Conservation (phyloP, 2,797 vertebrate species). For the Gambelia wislizenii region DNA sequence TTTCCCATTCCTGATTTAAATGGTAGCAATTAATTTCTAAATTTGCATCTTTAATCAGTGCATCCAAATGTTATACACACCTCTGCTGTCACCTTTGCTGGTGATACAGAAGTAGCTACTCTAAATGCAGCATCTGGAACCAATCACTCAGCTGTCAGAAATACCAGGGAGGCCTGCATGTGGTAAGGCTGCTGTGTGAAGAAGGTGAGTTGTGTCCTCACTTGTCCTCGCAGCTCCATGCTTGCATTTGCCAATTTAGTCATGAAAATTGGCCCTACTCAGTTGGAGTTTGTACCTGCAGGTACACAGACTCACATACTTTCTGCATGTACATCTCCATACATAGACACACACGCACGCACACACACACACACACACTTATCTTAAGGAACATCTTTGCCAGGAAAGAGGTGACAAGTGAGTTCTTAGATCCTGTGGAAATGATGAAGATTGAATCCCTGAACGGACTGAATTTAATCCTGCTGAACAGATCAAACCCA, state of each 20-base stretch:
- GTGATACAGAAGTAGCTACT: background rate
- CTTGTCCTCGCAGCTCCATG: too few relatives aligned
- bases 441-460: constrained; percentile 6
- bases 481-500: constrained; percentile 34
- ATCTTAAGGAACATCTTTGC: background rate
- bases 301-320: too few relatives aligned
- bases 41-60: too few relatives aligned
- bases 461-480: constrained; percentile 34
- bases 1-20: too few relatives aligned
- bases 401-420: background rate
- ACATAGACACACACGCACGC: background rate
- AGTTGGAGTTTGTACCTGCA: background rate
- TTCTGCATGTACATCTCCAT: background rate
- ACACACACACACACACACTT: background rate
- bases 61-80: too few relatives aligned
- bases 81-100: background rate
- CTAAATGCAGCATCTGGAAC: background rate
- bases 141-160: background rate
- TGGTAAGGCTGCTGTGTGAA: background rate
- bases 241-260: background rate
- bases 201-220: background rate
- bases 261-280: background rate
- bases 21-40: too few relatives aligned
- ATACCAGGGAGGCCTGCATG: background rate
- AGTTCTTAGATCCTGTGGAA: background rate